Evolutionary conservation across 2,888 invertebrate genomes (phyloP).

Genomic region (Vanessa cardui): DNA sequence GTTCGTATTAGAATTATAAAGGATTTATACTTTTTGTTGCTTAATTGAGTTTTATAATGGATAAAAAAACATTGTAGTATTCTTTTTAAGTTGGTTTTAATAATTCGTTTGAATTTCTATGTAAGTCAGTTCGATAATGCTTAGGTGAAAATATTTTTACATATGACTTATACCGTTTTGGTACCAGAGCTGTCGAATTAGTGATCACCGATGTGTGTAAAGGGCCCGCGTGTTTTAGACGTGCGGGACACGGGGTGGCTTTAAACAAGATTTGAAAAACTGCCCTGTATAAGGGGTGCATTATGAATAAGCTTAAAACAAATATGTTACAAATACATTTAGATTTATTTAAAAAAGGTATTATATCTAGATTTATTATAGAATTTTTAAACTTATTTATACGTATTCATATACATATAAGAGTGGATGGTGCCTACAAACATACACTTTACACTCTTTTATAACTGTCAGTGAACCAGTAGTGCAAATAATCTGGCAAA

Average conservation of each 20-base stretch:
- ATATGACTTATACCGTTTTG: slow-evolving; percentile 60
- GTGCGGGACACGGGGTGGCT: slow-evolving; percentile 56
- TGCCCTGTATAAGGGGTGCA: slow-evolving; percentile 20
- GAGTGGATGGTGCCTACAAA: no score
- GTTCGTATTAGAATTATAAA: slow-evolving; percentile 69
- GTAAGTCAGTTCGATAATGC: not conserved
- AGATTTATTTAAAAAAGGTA: not conserved
- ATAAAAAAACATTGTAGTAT: no score
- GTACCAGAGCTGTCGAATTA: slow-evolving; percentile 60
- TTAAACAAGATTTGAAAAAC: slow-evolving; percentile 61
- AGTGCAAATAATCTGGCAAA: no score
- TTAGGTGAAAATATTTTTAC: not conserved
- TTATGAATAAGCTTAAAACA: slow-evolving; percentile 31
- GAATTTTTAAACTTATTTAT: no score
- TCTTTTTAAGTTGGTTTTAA: no score
- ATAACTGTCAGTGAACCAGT: no score
- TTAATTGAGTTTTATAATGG: not conserved
- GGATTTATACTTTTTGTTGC: slow-evolving; percentile 52
- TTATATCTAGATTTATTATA: not conserved
- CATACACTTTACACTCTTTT: no score
- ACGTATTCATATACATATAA: no score
- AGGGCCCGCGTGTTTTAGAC: slow-evolving; percentile 58
- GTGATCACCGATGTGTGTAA: slow-evolving; percentile 75
- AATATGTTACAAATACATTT: slow-evolving; percentile 21
- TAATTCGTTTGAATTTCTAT: no score